Base-by-base conservation (phyloP, 2,113 vertebrate genomes). In the Chunga burmeisteri region DNA sequence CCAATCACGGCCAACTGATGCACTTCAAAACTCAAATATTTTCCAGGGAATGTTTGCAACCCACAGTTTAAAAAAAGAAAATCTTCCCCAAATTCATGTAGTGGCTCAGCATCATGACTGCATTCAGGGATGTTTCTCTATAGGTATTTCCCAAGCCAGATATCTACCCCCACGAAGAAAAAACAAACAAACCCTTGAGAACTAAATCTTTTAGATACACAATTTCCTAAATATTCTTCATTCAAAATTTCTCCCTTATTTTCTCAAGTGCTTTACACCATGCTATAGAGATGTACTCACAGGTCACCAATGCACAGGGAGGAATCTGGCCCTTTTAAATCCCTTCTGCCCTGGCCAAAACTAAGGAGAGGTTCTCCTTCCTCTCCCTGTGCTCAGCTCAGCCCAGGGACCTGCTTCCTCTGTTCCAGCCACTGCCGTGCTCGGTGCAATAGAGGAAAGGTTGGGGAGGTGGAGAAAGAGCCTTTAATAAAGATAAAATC, bases 401-500 rank as follows among this genome's bases (percentile, higher is more conserved):
- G 88, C 70, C 29, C 65, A 72, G 52, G 66, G 75, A 88, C 29
- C 44, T 49, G 40, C 58, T 75, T 86, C 42, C 62, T 80, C 58
- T 5, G 7, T 65, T 95, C 47, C 73, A 81, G 95, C 52, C 4
- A 3, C 61, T 81, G 88, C 56, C 22, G 2, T 55, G 55, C 70
- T 86, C 3, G 1, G 67, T 95, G 81, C 90, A 91, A 86, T 68
- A 75, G 93, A 94, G 91, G 85, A 95, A 96, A 96, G 92, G 92
- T 82, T 89, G 94, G 73, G 46, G 80, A 77, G 47, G 81, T 88
- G 34, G 81, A 67, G 83, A 94, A 81, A 59, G 81, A 91, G 81
- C 72, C 88, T 81, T 97, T 94, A 91, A 88, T 93, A 97, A 96
- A 97, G 97, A 98, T 97, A 97, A 96, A 90, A 98, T 97, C 97